Percentiles rank a stretch among this genome's conserved stretches.
Evolutionary conservation across 2,113 vertebrate genomes (phyloP).

Genomic region (Opisthocomus hoazin): DNA sequence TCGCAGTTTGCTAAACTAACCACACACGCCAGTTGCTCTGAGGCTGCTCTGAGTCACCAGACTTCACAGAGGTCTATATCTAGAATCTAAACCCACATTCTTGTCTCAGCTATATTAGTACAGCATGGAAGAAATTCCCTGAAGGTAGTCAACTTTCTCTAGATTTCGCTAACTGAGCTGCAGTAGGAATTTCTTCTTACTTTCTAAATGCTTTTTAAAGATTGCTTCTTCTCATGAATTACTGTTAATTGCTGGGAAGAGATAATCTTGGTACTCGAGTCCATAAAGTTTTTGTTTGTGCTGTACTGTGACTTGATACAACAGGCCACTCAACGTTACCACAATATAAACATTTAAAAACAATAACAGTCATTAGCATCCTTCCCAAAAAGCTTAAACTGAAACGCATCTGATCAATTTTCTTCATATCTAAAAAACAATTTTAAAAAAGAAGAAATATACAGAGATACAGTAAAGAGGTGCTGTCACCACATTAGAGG

Average conservation of each 20-base stretch:
- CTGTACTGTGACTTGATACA: neutral
- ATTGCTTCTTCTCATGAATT: neutral
- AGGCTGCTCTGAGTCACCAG: slow-evolving; percentile 41
- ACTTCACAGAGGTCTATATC: slow-evolving; percentile 1
- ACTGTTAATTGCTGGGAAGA: slow-evolving; percentile 12
- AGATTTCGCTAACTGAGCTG: neutral
- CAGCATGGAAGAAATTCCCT: neutral
- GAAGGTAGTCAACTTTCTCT: neutral
- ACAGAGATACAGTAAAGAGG: neutral
- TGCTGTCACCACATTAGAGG: slow-evolving; percentile 26
- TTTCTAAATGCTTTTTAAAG: slow-evolving; percentile 1
- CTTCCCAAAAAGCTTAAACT: slow-evolving; percentile 1
- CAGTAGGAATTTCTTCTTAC: neutral
- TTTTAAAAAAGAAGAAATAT: neutral
- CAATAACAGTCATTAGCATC: neutral
- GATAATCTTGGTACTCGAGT: neutral
- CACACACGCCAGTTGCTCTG: neutral
- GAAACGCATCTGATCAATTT: slow-evolving; percentile 13
- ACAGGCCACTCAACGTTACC: neutral
- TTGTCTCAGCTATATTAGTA: neutral
- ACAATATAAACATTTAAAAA: neutral
- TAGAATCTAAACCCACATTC: slow-evolving; percentile 6
- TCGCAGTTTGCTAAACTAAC: neutral
- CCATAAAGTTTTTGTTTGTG: neutral
- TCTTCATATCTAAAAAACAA: neutral